phyloP scores from a whole-genome alignment of 2,888 invertebrate genomes.

The Lutraria lutraria region DNA sequence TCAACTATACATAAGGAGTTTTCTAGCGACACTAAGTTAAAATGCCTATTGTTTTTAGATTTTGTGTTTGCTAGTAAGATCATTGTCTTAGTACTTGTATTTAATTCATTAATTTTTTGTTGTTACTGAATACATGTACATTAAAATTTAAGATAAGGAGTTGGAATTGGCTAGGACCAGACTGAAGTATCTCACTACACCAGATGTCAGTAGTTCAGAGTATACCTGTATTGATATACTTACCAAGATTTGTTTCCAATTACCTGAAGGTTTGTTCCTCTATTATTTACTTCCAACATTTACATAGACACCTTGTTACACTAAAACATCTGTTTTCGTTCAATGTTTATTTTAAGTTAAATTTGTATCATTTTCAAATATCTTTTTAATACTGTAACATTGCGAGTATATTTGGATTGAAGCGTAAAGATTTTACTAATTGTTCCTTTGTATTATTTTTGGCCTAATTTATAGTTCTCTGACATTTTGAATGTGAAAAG shows the following conservation, averaged over 20 bases:
- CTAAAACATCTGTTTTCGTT: not conserved
- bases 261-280: not conserved
- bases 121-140: not conserved
- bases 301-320: not conserved
- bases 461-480: not conserved
- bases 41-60: not conserved
- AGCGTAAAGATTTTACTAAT: not conserved
- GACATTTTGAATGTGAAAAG: too few relatives aligned
- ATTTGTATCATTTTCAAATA: not conserved
- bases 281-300: not conserved
- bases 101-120: not conserved
- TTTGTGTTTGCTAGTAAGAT: not conserved
- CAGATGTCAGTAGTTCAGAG: not conserved
- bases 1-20: too few relatives aligned
- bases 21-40: too few relatives aligned
- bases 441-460: not conserved
- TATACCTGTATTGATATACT: conserved; percentile 1
- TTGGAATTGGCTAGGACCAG: not conserved
- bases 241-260: not conserved
- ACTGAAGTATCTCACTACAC: not conserved
- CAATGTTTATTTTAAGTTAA: not conserved
- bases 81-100: not conserved
- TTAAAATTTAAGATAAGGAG: not conserved
- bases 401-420: not conserved
- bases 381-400: not conserved